A percentile compares a stretch with the other conserved stretches of the same genome.
Conservation (phyloP, 2,113 vertebrate genomes). For the Anas platyrhynchos region DNA sequence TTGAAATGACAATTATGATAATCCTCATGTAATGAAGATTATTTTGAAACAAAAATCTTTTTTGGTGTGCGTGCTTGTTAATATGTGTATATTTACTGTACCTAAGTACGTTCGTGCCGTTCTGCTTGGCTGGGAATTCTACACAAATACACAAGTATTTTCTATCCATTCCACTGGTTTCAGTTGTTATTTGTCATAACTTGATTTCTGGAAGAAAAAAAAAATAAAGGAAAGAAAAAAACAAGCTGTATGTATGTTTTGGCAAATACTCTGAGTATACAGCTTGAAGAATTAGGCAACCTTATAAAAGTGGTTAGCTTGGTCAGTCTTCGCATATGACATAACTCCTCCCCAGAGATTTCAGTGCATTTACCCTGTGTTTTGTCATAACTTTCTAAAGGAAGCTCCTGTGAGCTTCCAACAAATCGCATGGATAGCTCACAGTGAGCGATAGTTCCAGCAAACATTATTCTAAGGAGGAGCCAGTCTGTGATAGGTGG, state of each 20-base stretch:
- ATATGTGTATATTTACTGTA: conserved; percentile 3
- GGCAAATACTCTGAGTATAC: neutral
- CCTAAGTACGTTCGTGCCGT: neutral
- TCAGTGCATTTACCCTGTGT: neutral
- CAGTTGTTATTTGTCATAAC: neutral
- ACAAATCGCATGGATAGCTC: neutral
- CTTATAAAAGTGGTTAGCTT: neutral
- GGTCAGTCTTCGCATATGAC: neutral
- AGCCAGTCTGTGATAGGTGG: neutral
- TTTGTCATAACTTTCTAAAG: neutral
- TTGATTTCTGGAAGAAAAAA: neutral
- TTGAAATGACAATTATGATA: conserved; percentile 69
- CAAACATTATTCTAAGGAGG: neutral
- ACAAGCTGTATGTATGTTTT: neutral
- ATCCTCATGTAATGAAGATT: conserved; percentile 61
- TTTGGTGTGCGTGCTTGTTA: neutral
- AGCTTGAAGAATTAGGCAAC: neutral
- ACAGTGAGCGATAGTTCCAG: neutral
- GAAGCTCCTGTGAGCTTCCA: neutral
- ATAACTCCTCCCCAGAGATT: neutral
- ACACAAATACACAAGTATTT: neutral
- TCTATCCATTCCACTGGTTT: neutral
- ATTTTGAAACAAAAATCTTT: conserved; percentile 68
- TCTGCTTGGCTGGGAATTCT: neutral
- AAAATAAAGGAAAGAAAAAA: neutral